Conservation (phyloP, 92 coral and sea anemone genomes). For the Anthopleura xanthogrammica region DNA sequence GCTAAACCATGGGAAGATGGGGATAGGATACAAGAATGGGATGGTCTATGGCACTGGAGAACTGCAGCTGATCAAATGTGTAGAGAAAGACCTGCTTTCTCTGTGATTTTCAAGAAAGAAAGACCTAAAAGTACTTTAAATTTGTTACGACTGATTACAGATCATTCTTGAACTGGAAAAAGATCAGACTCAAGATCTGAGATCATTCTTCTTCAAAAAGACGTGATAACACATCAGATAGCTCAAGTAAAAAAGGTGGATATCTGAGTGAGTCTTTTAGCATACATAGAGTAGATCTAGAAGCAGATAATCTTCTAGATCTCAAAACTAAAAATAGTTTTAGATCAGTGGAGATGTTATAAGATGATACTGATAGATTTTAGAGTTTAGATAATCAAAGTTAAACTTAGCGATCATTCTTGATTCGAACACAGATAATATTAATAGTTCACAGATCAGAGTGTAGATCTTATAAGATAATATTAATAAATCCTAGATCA, state of each 20-base stretch:
- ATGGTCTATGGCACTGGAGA: slow-evolving; percentile 48
- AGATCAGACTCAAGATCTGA: not conserved
- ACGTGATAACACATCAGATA: too few species aligned
- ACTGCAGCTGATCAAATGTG: slow-evolving; percentile 11
- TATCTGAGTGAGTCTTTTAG: too few species aligned
- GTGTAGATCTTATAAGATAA: not conserved
- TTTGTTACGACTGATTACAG: slow-evolving; percentile 13
- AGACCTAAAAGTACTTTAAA: slow-evolving; percentile 11
- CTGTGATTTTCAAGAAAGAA: slow-evolving; percentile 8
- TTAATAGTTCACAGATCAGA: not conserved
- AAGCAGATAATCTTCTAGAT: too few species aligned
- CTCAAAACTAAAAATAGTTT: too few species aligned
- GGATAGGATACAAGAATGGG: slow-evolving; percentile 32
- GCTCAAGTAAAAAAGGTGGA: too few species aligned
- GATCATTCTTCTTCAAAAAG: too few species aligned
- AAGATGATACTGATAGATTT: too few species aligned
- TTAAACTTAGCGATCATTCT: too few species aligned
- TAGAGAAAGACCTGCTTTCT: slow-evolving; percentile 14
- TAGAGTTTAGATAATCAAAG: too few species aligned
- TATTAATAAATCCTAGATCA: not conserved
- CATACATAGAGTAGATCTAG: too few species aligned
- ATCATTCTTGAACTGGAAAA: not conserved
- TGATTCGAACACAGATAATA: not conserved
- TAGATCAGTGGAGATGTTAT: too few species aligned
- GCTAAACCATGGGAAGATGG: slow-evolving; percentile 69